phyloP scores from a whole-genome alignment of 1,140 invertebrate genomes.

The Drosophila kanapiae region DNA sequence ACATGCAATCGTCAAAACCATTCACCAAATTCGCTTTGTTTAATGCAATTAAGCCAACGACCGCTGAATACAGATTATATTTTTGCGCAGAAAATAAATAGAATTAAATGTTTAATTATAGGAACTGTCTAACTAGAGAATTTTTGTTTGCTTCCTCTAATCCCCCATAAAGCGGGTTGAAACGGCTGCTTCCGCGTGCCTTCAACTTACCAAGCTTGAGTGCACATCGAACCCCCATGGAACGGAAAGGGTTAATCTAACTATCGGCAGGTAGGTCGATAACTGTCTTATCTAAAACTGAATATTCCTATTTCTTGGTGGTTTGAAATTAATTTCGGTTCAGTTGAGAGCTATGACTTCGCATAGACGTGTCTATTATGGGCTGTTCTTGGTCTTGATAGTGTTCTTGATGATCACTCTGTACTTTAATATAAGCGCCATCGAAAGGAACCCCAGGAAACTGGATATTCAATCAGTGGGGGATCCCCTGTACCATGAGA shows the following conservation, averaged over 20 bases:
- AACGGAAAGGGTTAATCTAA: slow-evolving; percentile 11
- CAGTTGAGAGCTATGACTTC: slow-evolving; percentile 39
- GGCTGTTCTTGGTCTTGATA: slow-evolving; percentile 28
- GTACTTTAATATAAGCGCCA: slow-evolving; percentile 2
- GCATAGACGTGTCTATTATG: slow-evolving; percentile 29
- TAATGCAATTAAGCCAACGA: slow-evolving; percentile 24
- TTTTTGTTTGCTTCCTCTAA: slow-evolving; percentile 11
- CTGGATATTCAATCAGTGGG: too few species aligned
- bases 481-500: slow-evolving; percentile 30
- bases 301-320: neutral
- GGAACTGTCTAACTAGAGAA: slow-evolving; percentile 3
- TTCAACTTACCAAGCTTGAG: slow-evolving; percentile 3
- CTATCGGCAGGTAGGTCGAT: slow-evolving; percentile 21
- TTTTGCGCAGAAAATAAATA: slow-evolving; percentile 10
- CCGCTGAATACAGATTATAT: slow-evolving; percentile 24
- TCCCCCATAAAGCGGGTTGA: slow-evolving; percentile 7
- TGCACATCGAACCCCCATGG: slow-evolving; percentile 8
- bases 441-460: neutral
- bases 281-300: slow-evolving; percentile 37
- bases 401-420: slow-evolving; percentile 12
- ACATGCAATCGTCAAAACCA: slow-evolving; percentile 16
- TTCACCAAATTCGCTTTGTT: slow-evolving; percentile 24
- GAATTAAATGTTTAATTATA: slow-evolving; percentile 39
- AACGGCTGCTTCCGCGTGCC: slow-evolving; percentile 11
- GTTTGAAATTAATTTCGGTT: neutral